A percentile compares a stretch with the other conserved stretches of the same genome.
Evolutionary conservation across 2,888 invertebrate species (phyloP).

Genomic region (Rotaria magnacalcarata): DNA sequence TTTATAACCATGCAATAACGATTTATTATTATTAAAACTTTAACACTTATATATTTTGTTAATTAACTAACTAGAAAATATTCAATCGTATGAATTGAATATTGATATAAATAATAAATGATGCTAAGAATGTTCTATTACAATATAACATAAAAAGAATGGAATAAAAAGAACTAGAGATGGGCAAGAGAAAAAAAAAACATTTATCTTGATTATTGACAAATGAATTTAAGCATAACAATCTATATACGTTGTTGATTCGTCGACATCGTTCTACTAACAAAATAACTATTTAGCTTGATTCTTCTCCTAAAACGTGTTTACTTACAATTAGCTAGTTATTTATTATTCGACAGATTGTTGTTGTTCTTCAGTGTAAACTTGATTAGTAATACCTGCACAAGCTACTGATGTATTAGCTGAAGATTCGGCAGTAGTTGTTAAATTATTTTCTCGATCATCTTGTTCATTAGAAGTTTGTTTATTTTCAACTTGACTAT

Average conservation of each 20-base stretch:
- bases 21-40: neutral
- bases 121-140: neutral
- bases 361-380: neutral
- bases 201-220: neutral
- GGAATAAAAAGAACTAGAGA: neutral
- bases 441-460: neutral
- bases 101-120: neutral
- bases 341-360: no score
- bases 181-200: neutral
- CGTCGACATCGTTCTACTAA: no score
- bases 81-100: neutral
- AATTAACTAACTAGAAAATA: neutral
- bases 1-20: no score
- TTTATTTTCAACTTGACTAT: neutral
- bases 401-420: no score
- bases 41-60: neutral
- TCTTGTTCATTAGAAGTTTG: neutral
- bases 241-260: neutral
- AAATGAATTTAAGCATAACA: neutral
- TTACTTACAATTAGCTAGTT: no score
- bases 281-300: no score
- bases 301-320: no score
- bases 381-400: neutral
- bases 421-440: neutral
- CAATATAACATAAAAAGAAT: neutral